Evolutionary conservation across 2,113 vertebrate genomes (phyloP), one percentile per base, ranked within the genome.

Genomic region (Myxocyprinus asiaticus): DNA sequence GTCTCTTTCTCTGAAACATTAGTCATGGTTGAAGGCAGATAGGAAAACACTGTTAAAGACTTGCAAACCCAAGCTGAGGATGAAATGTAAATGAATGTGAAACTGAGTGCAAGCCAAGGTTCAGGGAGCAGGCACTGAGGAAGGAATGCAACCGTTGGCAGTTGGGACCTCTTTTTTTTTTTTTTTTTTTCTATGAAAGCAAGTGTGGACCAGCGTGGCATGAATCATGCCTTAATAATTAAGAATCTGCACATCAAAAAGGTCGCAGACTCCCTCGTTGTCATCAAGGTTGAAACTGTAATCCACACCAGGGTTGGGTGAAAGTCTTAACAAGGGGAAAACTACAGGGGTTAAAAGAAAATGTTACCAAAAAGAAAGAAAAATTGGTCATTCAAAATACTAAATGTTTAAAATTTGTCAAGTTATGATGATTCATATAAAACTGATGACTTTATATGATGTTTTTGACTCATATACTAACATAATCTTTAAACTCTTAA

Each of bases 241-340:
- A 86, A 99, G 94, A 90, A 98, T 96, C 93, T 97, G 96, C 79
- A 98, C 94, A 87, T 99, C 97, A 89, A 99, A 98, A 85, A 98
- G 94, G 92, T 98, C 96, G 85, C 95, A 97, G 77, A 98, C 94
- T 83, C 96, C 97, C 91, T 96, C 96, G 66, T 92, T 95, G 88
- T 97, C 96, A 78, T 98, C 96, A 92, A 98, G 90, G 89, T 97
- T 97, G 93, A 98, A 99, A 92, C 90, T 97, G 95, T 98, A 99
- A 92, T 98, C 96, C 86, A 96, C 94, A 61, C 92, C 95, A 45
- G 94, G 86, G 67, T 92, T 93, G 82, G 93, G 93, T 88, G 90
- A 95, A 66, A 95, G 91, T 80, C 91, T 88, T 85, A 94, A 90
- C 56, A 93, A 88, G 51, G 92, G 92, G 61, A 95, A 95, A 85